A percentile compares a stretch with the other conserved stretches of the same genome.
These are phyloP conservation scores for Lepilemur septentrionalis DNA, from an alignment of 2,797 vertebrate species.

Conservation along the genomic window DNA sequence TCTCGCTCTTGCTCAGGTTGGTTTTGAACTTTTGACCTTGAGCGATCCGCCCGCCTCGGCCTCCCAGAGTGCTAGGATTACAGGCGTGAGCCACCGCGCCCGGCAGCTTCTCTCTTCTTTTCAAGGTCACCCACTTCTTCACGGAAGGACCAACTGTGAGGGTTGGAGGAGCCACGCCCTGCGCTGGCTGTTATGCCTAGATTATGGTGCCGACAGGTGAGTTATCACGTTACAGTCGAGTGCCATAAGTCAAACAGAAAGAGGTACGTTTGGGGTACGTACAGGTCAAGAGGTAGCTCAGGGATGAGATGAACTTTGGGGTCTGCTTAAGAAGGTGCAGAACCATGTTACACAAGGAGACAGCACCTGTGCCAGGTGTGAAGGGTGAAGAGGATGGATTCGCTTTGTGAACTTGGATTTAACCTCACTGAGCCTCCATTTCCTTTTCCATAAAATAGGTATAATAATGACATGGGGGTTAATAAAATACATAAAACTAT, in stretches of 20 bases:
- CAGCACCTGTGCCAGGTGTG: not conserved
- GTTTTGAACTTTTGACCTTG: too few relatives aligned
- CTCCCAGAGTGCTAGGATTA: too few relatives aligned
- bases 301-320: not conserved
- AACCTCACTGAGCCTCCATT: not conserved
- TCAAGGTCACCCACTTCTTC: not conserved
- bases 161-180: not conserved
- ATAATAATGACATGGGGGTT: not conserved
- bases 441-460: not conserved
- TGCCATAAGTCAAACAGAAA: accelerated
- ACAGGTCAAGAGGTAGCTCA: not conserved
- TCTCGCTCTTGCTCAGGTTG: too few relatives aligned
- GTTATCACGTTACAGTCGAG: too few relatives aligned
- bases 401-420: not conserved
- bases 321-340: accelerated
- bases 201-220: accelerated
- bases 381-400: not conserved
- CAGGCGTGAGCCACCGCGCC: too few relatives aligned
- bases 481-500: not conserved
- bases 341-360: not conserved
- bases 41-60: too few relatives aligned
- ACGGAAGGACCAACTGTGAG: accelerated
- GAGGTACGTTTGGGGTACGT: not conserved
- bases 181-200: not conserved
- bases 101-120: not conserved